Conservation (phyloP, 1,140 invertebrate species). For the Dolichoris vasculosae region DNA sequence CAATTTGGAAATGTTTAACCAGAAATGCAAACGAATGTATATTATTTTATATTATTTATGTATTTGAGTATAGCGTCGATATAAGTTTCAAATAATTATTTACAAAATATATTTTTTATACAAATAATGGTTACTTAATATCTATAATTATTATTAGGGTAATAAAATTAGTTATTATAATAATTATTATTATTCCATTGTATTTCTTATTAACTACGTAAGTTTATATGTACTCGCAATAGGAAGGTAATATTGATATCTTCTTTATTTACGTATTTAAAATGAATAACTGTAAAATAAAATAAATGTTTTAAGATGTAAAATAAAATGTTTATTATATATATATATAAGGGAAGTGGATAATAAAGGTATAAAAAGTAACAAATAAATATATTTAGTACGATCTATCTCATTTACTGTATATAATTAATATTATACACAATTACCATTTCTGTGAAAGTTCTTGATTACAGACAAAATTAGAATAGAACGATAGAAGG, state of each 20-base stretch:
- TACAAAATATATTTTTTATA: not conserved
- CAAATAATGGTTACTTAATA: too few species aligned
- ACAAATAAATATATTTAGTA: conserved; percentile 53
- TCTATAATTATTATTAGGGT: not conserved
- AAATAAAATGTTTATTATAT: conserved; percentile 9
- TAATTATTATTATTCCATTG: not conserved
- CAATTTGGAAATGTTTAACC: not conserved
- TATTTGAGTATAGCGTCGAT: not conserved
- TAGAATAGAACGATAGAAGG: conserved; percentile 53
- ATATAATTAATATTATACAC: conserved; percentile 56
- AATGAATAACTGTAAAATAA: not conserved
- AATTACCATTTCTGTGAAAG: conserved; percentile 56
- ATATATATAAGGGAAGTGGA: conserved; percentile 24
- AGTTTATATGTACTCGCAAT: not conserved
- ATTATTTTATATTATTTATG: not conserved
- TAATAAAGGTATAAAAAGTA: conserved; percentile 43
- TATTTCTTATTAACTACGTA: not conserved
- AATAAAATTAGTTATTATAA: not conserved
- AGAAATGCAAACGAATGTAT: not conserved
- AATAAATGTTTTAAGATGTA: not conserved
- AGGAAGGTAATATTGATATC: not conserved
- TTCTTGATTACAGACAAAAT: conserved; percentile 55
- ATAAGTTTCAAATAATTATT: not conserved
- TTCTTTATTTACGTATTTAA: too few species aligned
- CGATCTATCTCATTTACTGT: conserved; percentile 56